Percentiles rank a stretch among this genome's conserved stretches.
Conservation (phyloP, 2,113 vertebrate species). For the Hydrolagus affinis region DNA sequence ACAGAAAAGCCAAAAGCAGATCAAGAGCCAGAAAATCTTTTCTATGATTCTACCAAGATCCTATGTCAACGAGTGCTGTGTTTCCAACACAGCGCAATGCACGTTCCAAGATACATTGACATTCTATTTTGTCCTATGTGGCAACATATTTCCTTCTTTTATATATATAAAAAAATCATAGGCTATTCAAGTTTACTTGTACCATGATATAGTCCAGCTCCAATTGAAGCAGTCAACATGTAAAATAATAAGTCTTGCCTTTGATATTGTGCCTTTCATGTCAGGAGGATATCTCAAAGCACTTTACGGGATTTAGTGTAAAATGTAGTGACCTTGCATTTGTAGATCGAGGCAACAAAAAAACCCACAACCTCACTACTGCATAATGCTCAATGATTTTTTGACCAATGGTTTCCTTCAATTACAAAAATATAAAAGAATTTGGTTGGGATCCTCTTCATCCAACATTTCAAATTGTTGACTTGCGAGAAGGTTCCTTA, state of each 20-base stretch:
- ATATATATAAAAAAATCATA: neutral
- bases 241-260: too few relatives aligned
- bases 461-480: neutral
- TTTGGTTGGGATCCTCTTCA: neutral
- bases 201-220: neutral
- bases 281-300: too few relatives aligned
- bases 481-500: neutral
- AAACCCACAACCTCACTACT: too few relatives aligned
- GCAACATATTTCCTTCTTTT: neutral
- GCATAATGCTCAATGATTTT: too few relatives aligned
- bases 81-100: neutral
- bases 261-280: too few relatives aligned
- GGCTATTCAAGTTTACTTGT: neutral
- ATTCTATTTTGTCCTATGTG: neutral
- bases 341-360: too few relatives aligned
- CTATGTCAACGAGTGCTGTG: neutral
- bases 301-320: too few relatives aligned
- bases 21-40: neutral
- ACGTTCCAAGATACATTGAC: neutral
- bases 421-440: slow-evolving; percentile 18
- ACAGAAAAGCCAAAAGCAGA: neutral
- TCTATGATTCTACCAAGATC: neutral
- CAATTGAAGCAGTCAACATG: neutral
- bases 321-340: too few relatives aligned
- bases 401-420: neutral